phyloP scores from a whole-genome alignment of 1,140 invertebrate genomes.

The Drosophila seguyi region DNA sequence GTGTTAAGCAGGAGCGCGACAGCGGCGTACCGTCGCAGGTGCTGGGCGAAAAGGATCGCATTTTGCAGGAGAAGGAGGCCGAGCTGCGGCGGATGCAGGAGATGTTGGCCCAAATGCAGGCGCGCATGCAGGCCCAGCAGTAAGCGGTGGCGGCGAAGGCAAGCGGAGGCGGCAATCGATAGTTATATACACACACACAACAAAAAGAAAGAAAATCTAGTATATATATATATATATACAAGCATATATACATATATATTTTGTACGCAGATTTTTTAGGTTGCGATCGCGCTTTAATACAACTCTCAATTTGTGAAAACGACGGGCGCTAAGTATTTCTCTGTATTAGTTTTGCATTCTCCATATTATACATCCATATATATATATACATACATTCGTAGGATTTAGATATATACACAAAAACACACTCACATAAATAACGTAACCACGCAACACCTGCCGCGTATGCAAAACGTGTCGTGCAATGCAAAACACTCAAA shows the following conservation, averaged over 20 bases:
- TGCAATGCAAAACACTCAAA: slow-evolving; percentile 33
- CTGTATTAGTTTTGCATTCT: slow-evolving; percentile 57
- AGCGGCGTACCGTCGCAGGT: slow-evolving; percentile 48
- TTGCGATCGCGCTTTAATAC: slow-evolving; percentile 54
- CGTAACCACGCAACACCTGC: slow-evolving; percentile 6
- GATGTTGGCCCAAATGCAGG: slow-evolving; percentile 97
- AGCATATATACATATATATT: slow-evolving; percentile 58
- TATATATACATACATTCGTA: slow-evolving; percentile 33
- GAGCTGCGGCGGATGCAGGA: slow-evolving; percentile 97
- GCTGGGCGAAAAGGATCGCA: slow-evolving; percentile 91
- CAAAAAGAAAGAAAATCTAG: background rate
- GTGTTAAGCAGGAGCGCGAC: slow-evolving; percentile 72
- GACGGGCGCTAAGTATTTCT: slow-evolving; percentile 63
- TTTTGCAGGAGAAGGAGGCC: slow-evolving; percentile 95
- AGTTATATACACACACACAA: slow-evolving; percentile 92
- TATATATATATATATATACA: slow-evolving; percentile 38
- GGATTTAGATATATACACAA: slow-evolving; percentile 31
- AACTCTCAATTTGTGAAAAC: slow-evolving; percentile 54
- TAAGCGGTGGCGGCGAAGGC: slow-evolving; percentile 2
- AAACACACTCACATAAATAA: slow-evolving; percentile 24
- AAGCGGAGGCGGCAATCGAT: slow-evolving; percentile 86
- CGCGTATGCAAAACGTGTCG: slow-evolving; percentile 39
- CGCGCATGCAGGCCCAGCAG: slow-evolving; percentile 92
- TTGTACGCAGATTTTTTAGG: slow-evolving; percentile 71
- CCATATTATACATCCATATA: slow-evolving; percentile 9